Evolutionary conservation across 2,888 invertebrate species (phyloP), one percentile per base, ranked within the genome.

Genomic region (Oligia strigilis): DNA sequence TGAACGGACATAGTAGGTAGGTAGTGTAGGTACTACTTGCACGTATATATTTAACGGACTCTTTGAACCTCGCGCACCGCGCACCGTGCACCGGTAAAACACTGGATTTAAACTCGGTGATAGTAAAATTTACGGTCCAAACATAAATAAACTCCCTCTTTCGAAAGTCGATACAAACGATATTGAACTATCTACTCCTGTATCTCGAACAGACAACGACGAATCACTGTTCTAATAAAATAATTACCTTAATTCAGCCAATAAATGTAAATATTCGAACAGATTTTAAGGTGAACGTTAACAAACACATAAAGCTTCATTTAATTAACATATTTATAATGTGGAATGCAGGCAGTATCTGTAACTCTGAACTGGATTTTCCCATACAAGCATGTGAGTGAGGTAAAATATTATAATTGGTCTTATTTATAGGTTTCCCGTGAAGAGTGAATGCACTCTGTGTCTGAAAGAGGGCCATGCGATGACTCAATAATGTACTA

Each of bases 21-120:
- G 36, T 65, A 29, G n/a, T 77, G 55, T 78, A 19, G 2, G 6
- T 55, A 29, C 29, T 80, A 77, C 71, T 58, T 71, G 52, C 46
- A 49, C 71, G 74, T 80, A 55, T 83, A 81, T 78, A 78, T 81
- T 87, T 75, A 82, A 72, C 66, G 52, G 80, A 77, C 77, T 81
- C 88, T 91, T 90, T 89, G 87, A 90, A 87, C 83, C 69, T 71
- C 70, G 69, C 79, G 69, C 75, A 72, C 81, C 70, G 69, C 79
- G 66, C 75, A 72, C 81, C 83, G 69, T 82, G 65, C 75, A 74
- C 81, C 83, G 71, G 71, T 82, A 75, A 74, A 81, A 81, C 76
- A 77, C 43, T 73, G 83, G 65, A 74, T 78, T 80, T 81, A 84
- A 88, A 85, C 80, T 69, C 72, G 9, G 76, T 72, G 76, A 87